These are phyloP conservation scores for Frankliniella fusca DNA, from an alignment of 2,888 invertebrate genomes.

Conservation along the genomic window DNA sequence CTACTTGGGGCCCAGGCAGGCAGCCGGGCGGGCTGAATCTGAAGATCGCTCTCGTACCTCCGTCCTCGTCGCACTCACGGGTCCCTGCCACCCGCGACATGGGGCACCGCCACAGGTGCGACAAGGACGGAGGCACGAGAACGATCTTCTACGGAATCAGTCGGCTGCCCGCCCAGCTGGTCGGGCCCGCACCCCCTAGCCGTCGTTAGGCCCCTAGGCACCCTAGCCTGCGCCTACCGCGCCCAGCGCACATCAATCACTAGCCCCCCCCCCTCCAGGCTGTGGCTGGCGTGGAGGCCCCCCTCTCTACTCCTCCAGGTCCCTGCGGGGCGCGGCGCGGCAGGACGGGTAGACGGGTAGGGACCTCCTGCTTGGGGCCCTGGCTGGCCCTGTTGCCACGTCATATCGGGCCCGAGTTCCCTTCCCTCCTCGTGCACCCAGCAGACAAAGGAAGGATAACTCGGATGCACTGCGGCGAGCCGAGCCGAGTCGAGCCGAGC, in stretches of 20 bases:
- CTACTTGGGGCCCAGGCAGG: no score
- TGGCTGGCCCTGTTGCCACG: constrained; percentile 18
- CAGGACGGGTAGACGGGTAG: not conserved
- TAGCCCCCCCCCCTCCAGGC: not conserved
- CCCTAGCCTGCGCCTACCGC: no score
- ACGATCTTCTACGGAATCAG: not conserved
- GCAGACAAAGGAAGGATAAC: constrained; percentile 7
- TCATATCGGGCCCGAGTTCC: not conserved
- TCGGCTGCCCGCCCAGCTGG: no score
- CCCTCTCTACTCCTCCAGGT: not conserved
- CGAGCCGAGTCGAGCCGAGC: not conserved
- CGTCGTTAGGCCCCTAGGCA: no score
- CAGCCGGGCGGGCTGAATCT: no score
- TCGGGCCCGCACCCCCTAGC: no score
- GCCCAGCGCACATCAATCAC: not conserved
- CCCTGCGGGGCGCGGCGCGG: not conserved
- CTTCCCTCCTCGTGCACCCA: not conserved
- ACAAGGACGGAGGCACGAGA: no score
- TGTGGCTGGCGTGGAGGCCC: not conserved
- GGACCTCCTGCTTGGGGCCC: not conserved
- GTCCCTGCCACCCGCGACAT: no score
- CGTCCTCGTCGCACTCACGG: no score
- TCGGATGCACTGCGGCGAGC: not conserved
- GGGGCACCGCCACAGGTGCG: no score
- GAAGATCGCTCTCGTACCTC: no score